A percentile compares a stretch with the other conserved stretches of the same genome.
Conservation (phyloP, 2,797 vertebrate species). For the Iguana delicatissima region DNA sequence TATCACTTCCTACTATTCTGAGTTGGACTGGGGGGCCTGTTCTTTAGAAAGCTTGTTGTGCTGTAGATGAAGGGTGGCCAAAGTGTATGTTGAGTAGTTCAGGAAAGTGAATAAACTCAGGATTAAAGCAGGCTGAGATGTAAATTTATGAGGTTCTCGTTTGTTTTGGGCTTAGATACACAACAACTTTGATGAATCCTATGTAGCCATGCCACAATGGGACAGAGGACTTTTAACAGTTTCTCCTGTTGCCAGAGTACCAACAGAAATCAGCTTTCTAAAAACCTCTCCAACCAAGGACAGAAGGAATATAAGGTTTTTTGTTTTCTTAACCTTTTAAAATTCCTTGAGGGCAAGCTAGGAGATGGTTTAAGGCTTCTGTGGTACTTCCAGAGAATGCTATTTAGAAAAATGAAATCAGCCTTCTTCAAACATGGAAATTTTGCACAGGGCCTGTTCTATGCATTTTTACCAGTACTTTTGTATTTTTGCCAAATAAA, state of each 20-base stretch:
- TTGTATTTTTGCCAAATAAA: not conserved
- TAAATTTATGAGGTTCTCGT: not conserved
- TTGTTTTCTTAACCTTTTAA: not conserved
- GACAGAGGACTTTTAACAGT: not conserved
- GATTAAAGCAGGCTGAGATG: not conserved
- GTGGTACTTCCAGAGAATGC: not conserved
- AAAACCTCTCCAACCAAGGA: not conserved
- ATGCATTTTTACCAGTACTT: not conserved
- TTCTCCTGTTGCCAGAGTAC: not conserved
- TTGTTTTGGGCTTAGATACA: not conserved
- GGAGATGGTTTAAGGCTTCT: not conserved
- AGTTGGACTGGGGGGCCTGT: not conserved
- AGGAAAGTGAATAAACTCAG: not conserved
- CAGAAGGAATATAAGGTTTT: not conserved
- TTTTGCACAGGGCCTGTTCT: not conserved
- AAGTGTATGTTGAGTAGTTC: not conserved
- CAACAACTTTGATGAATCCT: not conserved
- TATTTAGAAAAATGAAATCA: not conserved
- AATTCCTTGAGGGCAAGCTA: not conserved
- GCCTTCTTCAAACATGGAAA: not conserved
- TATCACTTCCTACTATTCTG: not conserved
- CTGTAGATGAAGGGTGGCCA: not conserved
- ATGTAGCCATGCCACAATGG: not conserved
- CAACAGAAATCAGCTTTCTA: no score
- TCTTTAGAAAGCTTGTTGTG: not conserved